These are phyloP conservation scores for Pollachius pollachius DNA, from an alignment of 2,113 vertebrate genomes.

Conservation along the genomic window DNA sequence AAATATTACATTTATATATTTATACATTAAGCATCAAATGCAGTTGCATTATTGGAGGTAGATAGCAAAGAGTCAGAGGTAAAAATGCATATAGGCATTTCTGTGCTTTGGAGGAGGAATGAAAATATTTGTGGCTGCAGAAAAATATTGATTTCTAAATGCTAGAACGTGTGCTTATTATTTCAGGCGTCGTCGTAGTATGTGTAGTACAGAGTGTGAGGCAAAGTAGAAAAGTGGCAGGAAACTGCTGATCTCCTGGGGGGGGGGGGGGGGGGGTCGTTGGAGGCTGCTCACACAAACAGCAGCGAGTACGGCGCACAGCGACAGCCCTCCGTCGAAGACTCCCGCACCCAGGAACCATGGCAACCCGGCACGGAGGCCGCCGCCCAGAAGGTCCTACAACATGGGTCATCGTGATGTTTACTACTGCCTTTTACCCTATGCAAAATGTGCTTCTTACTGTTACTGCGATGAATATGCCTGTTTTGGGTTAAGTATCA, in stretches of 20 bases:
- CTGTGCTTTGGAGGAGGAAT: conserved; percentile 61
- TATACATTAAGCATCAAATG: conserved; percentile 65
- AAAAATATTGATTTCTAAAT: conserved; percentile 31
- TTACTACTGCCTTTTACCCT: too few relatives aligned
- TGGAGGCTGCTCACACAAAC: conserved; percentile 67
- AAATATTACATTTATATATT: conserved; percentile 66
- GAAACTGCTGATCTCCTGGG: conserved; percentile 62
- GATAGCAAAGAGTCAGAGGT: conserved; percentile 71
- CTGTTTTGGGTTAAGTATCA: too few relatives aligned
- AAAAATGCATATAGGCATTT: conserved; percentile 50
- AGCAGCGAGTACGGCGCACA: conserved; percentile 78
- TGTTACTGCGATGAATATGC: too few relatives aligned
- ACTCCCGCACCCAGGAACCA: conserved; percentile 80
- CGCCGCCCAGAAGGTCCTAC: conserved; percentile 81
- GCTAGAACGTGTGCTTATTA: conserved; percentile 42
- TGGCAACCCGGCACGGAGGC: conserved; percentile 76
- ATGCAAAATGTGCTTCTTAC: too few relatives aligned
- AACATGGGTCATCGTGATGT: conserved; percentile 16
- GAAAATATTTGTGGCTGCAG: conserved; percentile 38
- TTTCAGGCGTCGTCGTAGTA: neutral
- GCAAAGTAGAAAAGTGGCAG: conserved; percentile 53
- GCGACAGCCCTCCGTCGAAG: conserved; percentile 68
- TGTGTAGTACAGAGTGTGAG: conserved; percentile 57
- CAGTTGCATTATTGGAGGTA: conserved; percentile 71
- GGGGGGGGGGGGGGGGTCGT: conserved; percentile 21